Evolutionary conservation across 1,140 invertebrate genomes (phyloP).

Genomic region (Coboldia fuscipes): DNA sequence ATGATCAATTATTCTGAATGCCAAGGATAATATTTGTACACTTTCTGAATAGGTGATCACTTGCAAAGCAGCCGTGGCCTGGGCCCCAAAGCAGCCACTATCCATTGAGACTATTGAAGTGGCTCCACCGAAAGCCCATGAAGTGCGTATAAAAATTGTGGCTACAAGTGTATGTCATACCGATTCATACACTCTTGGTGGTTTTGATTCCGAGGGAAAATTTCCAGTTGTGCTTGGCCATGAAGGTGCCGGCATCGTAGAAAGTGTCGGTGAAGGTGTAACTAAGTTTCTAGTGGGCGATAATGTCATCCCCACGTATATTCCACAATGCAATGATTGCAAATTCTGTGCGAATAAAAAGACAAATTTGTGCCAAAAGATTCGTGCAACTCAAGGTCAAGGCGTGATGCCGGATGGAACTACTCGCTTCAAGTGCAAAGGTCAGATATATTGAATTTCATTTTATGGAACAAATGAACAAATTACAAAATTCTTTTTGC

Average conservation of each 20-base stretch:
- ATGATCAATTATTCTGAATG: too few relatives aligned
- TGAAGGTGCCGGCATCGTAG: constrained; percentile 88
- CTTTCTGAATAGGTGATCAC: constrained; percentile 50
- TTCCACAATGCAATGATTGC: constrained; percentile 90
- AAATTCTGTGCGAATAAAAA: constrained; percentile 91
- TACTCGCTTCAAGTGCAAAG: constrained; percentile 76
- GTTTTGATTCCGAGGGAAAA: constrained; percentile 80
- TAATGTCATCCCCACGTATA: constrained; percentile 89
- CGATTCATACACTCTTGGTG: constrained; percentile 83
- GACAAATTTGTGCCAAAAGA: constrained; percentile 93
- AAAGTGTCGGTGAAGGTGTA: constrained; percentile 88
- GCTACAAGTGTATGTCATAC: constrained; percentile 91
- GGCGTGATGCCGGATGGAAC: constrained; percentile 95
- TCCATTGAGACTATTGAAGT: constrained; percentile 83
- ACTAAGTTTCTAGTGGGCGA: constrained; percentile 74
- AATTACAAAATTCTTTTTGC: neutral
- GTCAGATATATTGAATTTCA: too few relatives aligned
- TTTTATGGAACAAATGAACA: too few relatives aligned
- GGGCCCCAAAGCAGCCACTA: constrained; percentile 70
- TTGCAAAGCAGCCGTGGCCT: constrained; percentile 81
- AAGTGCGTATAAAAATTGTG: constrained; percentile 62
- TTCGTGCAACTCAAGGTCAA: constrained; percentile 67
- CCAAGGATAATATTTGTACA: too few relatives aligned
- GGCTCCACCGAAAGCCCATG: constrained; percentile 74
- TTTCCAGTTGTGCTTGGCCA: constrained; percentile 89